Base-by-base conservation (phyloP, 2,113 vertebrate genomes). In the Oxyura jamaicensis region DNA sequence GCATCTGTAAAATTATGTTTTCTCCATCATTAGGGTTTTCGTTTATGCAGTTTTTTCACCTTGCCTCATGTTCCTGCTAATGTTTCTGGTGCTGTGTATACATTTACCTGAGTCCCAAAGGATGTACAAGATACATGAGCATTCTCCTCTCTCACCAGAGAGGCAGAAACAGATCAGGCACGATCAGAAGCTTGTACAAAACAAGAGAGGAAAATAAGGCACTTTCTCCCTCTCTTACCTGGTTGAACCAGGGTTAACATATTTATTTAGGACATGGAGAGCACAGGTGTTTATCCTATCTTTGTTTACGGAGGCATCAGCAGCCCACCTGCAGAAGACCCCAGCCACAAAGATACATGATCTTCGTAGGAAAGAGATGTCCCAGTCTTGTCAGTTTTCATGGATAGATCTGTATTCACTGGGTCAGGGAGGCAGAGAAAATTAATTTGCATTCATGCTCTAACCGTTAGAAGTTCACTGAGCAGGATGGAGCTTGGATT, bases 21-120 rank as follows among this genome's bases (percentile, higher is more conserved):
- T 53, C 35, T 68, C 29, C 35, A 2, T 65, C 1, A 0, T 78
- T 59, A 48, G 1, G 0, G 25, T 69, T 82, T 46, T 41, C 69
- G 36, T 53, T 26, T 59, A 3, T 63, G 20, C 17, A 25, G 48
- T n/a, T 52, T 35, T 35, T 88, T 85, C 16, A 18, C 28, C 19
- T 67, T 67, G 41, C 41, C 23, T 81, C 41, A 11, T 0, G 0
- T 16, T 88, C 41, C 41, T 73, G 33, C 33, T 77, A 66, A 10
- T 21, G 29, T 58, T 89, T 86, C 60, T 80, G 36, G n/a, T 39
- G 33, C 16, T 62, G 29, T 53, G 6, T 59, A 1, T 31, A 29
- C 50, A 72, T 72, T 29, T 29, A 21, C 69, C 28, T 53, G 26
- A 39, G 48, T 39, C 25, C 18, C 28, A 28, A 19, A 36, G 50